Evolutionary conservation across 2,888 invertebrate species (phyloP), one percentile per base, ranked within the genome.

Genomic region (Drosophila flavopinicola): DNA sequence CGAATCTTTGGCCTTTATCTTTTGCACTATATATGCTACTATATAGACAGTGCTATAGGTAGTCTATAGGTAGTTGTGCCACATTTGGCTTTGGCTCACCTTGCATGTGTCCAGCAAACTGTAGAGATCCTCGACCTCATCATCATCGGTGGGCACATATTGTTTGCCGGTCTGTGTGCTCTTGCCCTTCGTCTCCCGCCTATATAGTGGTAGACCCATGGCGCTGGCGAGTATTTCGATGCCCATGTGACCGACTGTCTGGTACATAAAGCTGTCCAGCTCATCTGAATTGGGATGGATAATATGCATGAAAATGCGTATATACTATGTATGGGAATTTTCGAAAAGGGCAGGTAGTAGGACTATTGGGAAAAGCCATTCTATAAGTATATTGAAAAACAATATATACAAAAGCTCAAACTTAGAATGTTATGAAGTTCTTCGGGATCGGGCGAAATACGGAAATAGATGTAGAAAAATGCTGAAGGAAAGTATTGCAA

Each of bases 181-280:
- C 72, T 94, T 93, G 32, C 99, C 99, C 77, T 94, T 93, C 53
- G 99, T 99, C 65, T 93, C 93, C 80, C 95, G 94, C 65, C 97
- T 93, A 91, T 95, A 99, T 45, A 99, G 92, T 0, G 99, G 99
- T 59, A 99, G 91, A 2, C 94, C 96, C 95, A 99, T 96, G 1
- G 99, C 99, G 90, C 97, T 95, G 23, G 98, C 97, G 90, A 98
- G 96, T 74, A 96, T 93, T 73, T 95, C 95, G 71, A 99, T 95
- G 13, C 97, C 98, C 92, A 98, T 97, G 90, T 98, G 97, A 0
- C 99, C 99, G 53, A 99, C 99, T 47, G 98, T 98, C 93, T 99
- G 99, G 90, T 99, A 99, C 99, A 99, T 99, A 90, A 97, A 99
- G 90, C 98, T 98, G 91, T 99, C 98, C 86, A 98, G 90, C 91